Percentiles rank a stretch among this genome's conserved stretches.
Conservation (phyloP, 2,113 vertebrate genomes). For the Platysteira castanea region DNA sequence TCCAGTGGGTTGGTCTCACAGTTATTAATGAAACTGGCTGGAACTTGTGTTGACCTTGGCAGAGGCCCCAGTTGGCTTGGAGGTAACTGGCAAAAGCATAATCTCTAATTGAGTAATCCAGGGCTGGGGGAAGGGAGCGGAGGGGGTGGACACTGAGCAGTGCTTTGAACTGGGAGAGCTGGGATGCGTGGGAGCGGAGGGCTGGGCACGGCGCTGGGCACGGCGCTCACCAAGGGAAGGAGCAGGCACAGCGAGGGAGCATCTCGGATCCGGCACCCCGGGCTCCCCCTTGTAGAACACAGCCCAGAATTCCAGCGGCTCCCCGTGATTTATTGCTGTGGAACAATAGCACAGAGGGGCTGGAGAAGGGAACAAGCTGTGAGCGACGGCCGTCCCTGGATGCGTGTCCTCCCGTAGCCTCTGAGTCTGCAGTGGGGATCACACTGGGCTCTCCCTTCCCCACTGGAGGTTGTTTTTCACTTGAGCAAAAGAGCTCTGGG, state of each 20-base stretch:
- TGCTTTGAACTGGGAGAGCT: background rate
- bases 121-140: background rate
- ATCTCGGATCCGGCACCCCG: background rate
- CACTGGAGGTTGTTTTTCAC: background rate
- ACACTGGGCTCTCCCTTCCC: background rate
- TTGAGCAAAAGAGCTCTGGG: background rate
- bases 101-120: slow-evolving; percentile 58
- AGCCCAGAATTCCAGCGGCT: background rate
- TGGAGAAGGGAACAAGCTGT: background rate
- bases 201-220: background rate
- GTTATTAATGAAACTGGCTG: slow-evolving; percentile 69
- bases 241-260: background rate
- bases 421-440: accelerated
- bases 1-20: slow-evolving; percentile 63
- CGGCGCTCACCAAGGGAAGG: background rate
- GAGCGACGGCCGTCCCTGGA: background rate
- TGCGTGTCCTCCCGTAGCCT: background rate
- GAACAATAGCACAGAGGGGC: background rate
- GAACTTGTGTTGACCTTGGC: slow-evolving; percentile 68
- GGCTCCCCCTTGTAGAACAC: background rate
- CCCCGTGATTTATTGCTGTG: background rate
- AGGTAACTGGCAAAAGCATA: slow-evolving; percentile 58
- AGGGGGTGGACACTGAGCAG: background rate
- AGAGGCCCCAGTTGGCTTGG: slow-evolving; percentile 62
- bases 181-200: background rate